phyloP scores from a whole-genome alignment of 2,888 invertebrate genomes.

The Spilosoma lubricipeda region DNA sequence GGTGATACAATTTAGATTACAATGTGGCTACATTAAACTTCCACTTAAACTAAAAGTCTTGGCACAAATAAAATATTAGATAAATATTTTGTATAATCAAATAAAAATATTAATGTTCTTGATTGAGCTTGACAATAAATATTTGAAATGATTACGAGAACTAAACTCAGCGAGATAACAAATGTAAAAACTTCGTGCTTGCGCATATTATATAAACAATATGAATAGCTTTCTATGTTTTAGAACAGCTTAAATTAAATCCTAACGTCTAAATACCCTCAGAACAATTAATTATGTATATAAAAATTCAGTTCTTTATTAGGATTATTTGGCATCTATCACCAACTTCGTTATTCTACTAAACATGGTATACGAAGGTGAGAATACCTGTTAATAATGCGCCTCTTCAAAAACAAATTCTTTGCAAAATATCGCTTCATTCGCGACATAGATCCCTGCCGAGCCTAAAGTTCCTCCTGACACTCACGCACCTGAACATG shows the following conservation, averaged over 20 bases:
- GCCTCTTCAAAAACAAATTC: conserved; percentile 73
- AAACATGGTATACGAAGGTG: conserved; percentile 84
- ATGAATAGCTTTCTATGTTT: conserved; percentile 58
- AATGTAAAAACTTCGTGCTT: conserved; percentile 39
- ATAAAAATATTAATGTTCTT: conserved; percentile 59
- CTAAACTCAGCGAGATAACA: conserved; percentile 34
- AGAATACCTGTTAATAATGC: conserved; percentile 80
- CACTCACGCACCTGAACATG: conserved; percentile 64
- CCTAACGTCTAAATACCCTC: conserved; percentile 84
- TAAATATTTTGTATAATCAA: conserved; percentile 57
- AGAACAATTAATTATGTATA: conserved; percentile 85
- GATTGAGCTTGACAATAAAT: conserved; percentile 70
- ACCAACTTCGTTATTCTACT: conserved; percentile 83
- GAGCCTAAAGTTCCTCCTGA: conserved; percentile 81
- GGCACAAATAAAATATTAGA: conserved; percentile 79
- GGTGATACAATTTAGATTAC: conserved; percentile 59
- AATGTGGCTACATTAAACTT: conserved; percentile 65
- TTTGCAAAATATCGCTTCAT: conserved; percentile 59
- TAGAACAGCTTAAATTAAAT: conserved; percentile 72
- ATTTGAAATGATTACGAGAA: conserved; percentile 47
- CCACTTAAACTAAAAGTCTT: conserved; percentile 78
- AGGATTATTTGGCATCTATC: conserved; percentile 86
- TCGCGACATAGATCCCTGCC: conserved; percentile 79
- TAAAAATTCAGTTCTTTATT: conserved; percentile 86
- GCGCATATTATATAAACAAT: conserved; percentile 58